phyloP scores from a whole-genome alignment of 1,140 invertebrate genomes.

The Lysiphlebus fabarum region DNA sequence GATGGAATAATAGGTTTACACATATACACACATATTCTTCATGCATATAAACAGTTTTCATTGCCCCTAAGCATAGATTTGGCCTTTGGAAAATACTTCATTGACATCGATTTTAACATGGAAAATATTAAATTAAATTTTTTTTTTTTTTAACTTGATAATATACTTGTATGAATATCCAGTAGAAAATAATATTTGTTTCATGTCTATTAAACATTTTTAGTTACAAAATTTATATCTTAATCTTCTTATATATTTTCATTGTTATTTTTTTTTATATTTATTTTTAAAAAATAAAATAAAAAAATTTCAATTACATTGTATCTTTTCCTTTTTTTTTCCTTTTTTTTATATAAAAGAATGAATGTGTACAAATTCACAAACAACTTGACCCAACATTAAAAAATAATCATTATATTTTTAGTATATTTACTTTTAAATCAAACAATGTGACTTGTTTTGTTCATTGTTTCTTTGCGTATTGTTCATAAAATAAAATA shows the following conservation, averaged over 20 bases:
- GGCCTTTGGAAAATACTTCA: constrained; percentile 1
- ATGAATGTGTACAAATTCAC: too few species aligned
- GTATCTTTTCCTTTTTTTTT: too few species aligned
- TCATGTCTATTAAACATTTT: constrained; percentile 21
- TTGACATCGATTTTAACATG: constrained; percentile 29
- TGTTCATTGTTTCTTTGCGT: too few species aligned
- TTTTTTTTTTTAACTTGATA: constrained; percentile 36
- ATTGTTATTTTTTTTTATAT: background rate
- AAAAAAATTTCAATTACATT: too few species aligned
- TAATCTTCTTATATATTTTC: constrained; percentile 7
- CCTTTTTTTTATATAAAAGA: too few species aligned
- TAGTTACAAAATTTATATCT: constrained; percentile 15
- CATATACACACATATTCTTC: background rate
- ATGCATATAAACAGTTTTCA: background rate
- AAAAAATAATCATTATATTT: too few species aligned
- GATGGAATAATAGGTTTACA: constrained; percentile 19
- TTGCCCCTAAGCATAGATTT: background rate
- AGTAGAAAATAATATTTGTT: constrained; percentile 24
- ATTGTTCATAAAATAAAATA: too few species aligned
- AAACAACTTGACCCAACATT: too few species aligned
- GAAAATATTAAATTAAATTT: constrained; percentile 39
- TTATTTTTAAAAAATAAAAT: too few species aligned
- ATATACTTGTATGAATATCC: constrained; percentile 9
- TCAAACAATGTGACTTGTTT: too few species aligned
- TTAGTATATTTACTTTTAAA: too few species aligned